Evolutionary conservation across 2,888 invertebrate genomes (phyloP).

Genomic region (Elmis aenea): DNA sequence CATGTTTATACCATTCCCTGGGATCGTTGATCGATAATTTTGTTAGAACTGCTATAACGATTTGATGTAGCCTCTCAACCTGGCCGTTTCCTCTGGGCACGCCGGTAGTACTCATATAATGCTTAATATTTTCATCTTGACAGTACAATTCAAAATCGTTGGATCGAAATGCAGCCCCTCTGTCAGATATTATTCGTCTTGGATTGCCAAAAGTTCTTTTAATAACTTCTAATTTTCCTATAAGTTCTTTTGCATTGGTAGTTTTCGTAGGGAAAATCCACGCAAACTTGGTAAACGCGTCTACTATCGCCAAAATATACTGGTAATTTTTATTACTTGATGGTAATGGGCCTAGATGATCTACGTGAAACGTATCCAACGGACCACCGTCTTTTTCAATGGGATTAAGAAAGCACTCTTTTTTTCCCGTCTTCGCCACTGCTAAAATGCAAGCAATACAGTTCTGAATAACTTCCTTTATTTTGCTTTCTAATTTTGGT

Average conservation of each 20-base stretch:
- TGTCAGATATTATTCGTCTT: constrained; percentile 23
- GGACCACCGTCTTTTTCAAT: constrained; percentile 32
- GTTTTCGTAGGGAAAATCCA: constrained; percentile 35
- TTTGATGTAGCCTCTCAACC: constrained; percentile 21
- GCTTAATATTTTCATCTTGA: constrained; percentile 8
- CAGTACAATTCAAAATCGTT: constrained; percentile 13
- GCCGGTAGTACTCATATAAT: constrained; percentile 9
- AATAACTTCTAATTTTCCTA: constrained; percentile 24
- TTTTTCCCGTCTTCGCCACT: constrained; percentile 29
- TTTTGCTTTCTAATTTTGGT: constrained; percentile 21
- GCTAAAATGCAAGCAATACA: constrained; percentile 31
- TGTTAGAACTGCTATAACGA: constrained; percentile 21
- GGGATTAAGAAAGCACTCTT: constrained; percentile 30
- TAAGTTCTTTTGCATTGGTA: constrained; percentile 26
- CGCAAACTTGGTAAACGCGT: constrained; percentile 33
- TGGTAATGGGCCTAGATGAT: constrained; percentile 35
- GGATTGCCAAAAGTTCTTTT: constrained; percentile 23
- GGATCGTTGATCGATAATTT: constrained; percentile 19
- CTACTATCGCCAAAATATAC: constrained; percentile 32
- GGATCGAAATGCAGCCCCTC: constrained; percentile 25
- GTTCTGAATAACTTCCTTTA: constrained; percentile 14
- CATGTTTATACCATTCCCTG: constrained; percentile 20
- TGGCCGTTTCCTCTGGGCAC: constrained; percentile 12
- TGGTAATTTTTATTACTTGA: constrained; percentile 30
- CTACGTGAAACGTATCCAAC: constrained; percentile 32